Conservation (phyloP, 1,140 invertebrate species). For the Zaprionus nigranus region DNA sequence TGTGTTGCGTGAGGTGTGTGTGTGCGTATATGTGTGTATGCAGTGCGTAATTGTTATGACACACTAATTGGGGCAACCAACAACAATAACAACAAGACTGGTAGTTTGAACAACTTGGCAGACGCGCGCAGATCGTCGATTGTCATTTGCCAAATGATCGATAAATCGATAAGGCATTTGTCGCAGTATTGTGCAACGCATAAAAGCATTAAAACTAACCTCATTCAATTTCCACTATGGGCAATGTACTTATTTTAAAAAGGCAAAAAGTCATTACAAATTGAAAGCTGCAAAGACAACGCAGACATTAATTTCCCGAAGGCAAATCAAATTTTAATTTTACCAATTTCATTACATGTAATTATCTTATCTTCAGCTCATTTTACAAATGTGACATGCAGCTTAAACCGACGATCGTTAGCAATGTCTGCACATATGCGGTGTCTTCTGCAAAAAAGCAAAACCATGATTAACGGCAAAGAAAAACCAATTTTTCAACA, state of each 20-base stretch:
- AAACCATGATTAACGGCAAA: conserved; percentile 44
- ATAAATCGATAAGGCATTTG: conserved; percentile 50
- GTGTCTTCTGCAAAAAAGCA: conserved; percentile 5
- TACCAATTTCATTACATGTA: conserved; percentile 3
- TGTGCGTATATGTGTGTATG: background rate
- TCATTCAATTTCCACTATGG: background rate
- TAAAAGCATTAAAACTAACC: background rate
- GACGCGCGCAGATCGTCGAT: conserved; percentile 60
- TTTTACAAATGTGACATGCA: conserved; percentile 8
- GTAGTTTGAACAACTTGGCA: conserved; percentile 17
- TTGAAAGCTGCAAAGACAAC: background rate
- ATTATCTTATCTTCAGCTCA: conserved; percentile 9
- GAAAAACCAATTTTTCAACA: conserved; percentile 52
- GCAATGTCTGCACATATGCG: conserved; percentile 24
- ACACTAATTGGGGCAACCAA: conserved; percentile 69
- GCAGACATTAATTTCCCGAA: background rate
- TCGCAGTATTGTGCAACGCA: conserved; percentile 32
- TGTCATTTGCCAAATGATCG: conserved; percentile 49
- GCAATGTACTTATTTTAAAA: background rate
- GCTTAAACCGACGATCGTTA: conserved; percentile 32
- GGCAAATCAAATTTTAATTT: background rate
- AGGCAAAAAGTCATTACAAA: background rate
- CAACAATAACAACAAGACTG: conserved; percentile 41
- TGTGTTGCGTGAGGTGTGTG: no score
- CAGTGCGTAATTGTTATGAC: conserved; percentile 71